Evolutionary conservation across 2,113 vertebrate species (phyloP).

Genomic region (Corydoras maculifer): DNA sequence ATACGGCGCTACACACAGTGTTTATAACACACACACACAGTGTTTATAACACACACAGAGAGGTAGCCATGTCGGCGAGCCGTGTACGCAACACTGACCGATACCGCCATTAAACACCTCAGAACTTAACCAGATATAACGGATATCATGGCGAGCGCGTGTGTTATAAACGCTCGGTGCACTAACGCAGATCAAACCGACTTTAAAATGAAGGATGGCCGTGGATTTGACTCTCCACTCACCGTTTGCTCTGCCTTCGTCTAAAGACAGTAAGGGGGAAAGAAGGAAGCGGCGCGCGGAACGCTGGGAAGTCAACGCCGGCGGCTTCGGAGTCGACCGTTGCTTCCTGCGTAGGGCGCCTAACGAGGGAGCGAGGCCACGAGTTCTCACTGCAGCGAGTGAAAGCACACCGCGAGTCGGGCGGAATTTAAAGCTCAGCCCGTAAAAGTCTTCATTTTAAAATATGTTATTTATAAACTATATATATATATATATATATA

Average conservation of each 20-base stretch:
- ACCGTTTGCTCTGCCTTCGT: constrained; percentile 32
- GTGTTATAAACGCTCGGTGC: no score
- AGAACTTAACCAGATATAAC: no score
- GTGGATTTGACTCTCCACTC: constrained; percentile 29
- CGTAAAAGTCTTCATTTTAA: neutral
- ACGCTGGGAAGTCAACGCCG: constrained; percentile 26
- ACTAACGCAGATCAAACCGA: accelerated
- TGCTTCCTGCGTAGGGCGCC: neutral
- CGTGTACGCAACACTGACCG: no score
- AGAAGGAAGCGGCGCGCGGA: constrained; percentile 25
- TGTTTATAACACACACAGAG: neutral
- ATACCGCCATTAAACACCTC: no score
- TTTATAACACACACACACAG: neutral
- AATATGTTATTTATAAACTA: neutral
- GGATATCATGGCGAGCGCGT: no score
- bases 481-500: no score
- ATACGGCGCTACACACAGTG: neutral
- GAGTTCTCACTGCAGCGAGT: no score
- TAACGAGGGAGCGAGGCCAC: neutral
- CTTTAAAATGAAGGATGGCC: constrained; percentile 7
- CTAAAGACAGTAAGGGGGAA: constrained; percentile 38
- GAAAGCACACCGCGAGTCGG: no score
- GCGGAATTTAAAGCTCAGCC: no score
- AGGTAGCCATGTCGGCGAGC: constrained; percentile 1
- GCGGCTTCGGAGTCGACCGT: neutral